phyloP scores from a whole-genome alignment of 2,797 vertebrate genomes.

The Enteromius viviparus region DNA sequence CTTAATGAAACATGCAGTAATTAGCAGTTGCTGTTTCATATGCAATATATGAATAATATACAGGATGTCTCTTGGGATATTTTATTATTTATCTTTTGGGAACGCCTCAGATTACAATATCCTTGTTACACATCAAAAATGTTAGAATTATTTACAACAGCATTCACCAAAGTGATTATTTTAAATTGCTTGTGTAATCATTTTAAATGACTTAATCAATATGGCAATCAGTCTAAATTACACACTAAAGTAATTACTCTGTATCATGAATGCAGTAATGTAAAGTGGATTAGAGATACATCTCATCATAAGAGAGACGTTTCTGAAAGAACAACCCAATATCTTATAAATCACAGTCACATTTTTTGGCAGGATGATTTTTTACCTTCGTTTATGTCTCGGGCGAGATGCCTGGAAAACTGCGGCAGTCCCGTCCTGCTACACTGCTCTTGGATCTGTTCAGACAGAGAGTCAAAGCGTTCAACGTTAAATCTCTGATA shows the following conservation, averaged over 20 bases:
- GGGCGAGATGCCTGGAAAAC: slow-evolving; percentile 8
- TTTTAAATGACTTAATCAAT: slow-evolving; percentile 19
- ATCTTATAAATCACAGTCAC: slow-evolving; percentile 19
- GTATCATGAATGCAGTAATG: not conserved
- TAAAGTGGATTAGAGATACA: slow-evolving; percentile 14
- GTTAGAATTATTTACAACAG: not conserved
- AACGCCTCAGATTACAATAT: not conserved
- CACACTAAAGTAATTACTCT: slow-evolving; percentile 11
- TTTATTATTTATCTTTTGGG: not conserved
- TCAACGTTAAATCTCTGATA: not conserved
- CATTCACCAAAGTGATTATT: slow-evolving; percentile 12
- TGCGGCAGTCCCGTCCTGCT: not conserved
- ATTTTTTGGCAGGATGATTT: slow-evolving; percentile 18
- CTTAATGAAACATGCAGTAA: not conserved
- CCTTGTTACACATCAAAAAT: not conserved
- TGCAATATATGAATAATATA: not conserved
- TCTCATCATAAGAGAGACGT: slow-evolving; percentile 5
- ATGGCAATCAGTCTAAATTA: slow-evolving; percentile 21
- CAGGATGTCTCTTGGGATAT: not conserved
- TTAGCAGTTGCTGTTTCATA: not conserved
- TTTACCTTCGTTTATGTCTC: not conserved
- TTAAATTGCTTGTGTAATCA: slow-evolving; percentile 10
- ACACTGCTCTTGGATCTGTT: not conserved
- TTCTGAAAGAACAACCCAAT: slow-evolving; percentile 3
- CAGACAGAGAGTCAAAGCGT: not conserved